These are phyloP conservation scores for Ctenodactylus gundi DNA, from an alignment of 2,113 vertebrate genomes.

Conservation along the genomic window DNA sequence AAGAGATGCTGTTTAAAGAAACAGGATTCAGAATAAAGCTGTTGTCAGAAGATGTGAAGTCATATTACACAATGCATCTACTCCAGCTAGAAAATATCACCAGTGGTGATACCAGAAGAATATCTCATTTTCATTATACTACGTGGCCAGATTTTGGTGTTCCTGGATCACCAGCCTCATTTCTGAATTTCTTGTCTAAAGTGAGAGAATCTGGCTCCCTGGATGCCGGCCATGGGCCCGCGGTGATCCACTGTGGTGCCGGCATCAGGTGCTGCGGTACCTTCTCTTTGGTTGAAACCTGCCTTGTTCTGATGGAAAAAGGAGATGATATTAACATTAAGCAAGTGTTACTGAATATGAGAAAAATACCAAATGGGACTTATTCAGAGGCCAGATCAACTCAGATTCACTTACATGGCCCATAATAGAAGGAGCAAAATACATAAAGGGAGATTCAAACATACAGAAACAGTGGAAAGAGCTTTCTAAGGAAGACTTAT, in stretches of 20 bases:
- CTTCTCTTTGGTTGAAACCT: constrained; percentile 96
- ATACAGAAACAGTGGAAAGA: constrained; percentile 88
- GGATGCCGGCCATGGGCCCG: constrained; percentile 89
- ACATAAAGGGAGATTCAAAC: constrained; percentile 86
- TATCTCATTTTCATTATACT: constrained; percentile 99
- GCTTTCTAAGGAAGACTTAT: constrained; percentile 86
- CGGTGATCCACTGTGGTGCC: constrained; percentile 95
- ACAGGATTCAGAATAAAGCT: constrained; percentile 93
- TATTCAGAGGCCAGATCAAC: constrained; percentile 98
- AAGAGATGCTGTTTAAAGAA: constrained; percentile 92
- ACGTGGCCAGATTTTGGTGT: constrained; percentile 99
- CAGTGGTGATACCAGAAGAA: constrained; percentile 91
- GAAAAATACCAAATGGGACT: constrained; percentile 96
- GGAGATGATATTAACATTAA: constrained; percentile 94
- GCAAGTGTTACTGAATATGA: constrained; percentile 95
- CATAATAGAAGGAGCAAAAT: constrained; percentile 95
- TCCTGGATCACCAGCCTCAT: constrained; percentile 96
- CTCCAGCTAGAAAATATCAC: constrained; percentile 93
- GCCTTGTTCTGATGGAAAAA: constrained; percentile 95
- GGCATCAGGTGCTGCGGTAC: constrained; percentile 98
- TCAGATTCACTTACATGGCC: constrained; percentile 99
- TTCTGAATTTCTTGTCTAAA: constrained; percentile 97
- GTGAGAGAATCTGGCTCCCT: constrained; percentile 94
- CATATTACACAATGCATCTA: constrained; percentile 93
- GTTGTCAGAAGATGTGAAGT: constrained; percentile 93